phyloP scores from a whole-genome alignment of 2,113 vertebrate species.

The Macquaria ambigua region DNA sequence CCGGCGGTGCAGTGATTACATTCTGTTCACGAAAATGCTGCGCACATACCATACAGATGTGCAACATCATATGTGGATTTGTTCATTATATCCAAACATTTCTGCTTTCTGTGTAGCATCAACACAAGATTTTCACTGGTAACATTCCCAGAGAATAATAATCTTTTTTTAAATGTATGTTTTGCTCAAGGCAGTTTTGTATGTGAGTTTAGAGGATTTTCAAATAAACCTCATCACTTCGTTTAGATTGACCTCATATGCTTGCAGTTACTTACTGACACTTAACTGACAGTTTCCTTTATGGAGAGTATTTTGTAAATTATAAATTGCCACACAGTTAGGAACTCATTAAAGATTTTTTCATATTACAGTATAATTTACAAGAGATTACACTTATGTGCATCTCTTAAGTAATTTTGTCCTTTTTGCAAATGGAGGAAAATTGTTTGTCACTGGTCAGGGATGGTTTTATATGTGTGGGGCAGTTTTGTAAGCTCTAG shows the following conservation, averaged over 20 bases:
- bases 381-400: not conserved
- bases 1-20: not conserved
- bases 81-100: not conserved
- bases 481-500: not conserved
- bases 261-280: not conserved
- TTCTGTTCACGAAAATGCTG: not conserved
- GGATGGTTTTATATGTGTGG: too few species aligned
- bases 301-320: not conserved
- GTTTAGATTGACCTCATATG: not conserved
- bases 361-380: not conserved
- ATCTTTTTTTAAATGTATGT: not conserved
- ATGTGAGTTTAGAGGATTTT: not conserved
- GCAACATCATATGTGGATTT: not conserved
- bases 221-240: not conserved
- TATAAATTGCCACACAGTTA: not conserved
- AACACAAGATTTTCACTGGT: not conserved
- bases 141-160: not conserved
- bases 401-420: not conserved
- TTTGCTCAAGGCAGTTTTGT: not conserved
- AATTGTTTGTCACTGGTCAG: not conserved
- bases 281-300: too few species aligned
- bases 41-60: not conserved
- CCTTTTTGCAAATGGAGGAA: not conserved
- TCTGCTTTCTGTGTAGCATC: not conserved
- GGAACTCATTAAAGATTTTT: not conserved